Evolutionary conservation across 2,888 invertebrate genomes (phyloP).

Genomic region (Acleris holmiana): DNA sequence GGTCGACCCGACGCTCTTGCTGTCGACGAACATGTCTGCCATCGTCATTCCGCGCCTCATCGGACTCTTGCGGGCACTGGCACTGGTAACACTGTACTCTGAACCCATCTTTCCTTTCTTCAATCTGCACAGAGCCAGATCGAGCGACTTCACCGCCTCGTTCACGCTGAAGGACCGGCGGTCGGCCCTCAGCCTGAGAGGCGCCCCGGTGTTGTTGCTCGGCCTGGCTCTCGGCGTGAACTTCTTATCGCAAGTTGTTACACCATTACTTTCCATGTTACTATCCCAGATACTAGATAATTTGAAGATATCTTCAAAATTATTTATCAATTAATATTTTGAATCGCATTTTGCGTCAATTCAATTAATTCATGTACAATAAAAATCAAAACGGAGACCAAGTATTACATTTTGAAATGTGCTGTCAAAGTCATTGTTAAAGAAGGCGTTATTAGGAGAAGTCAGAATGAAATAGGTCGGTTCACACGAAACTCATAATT

Average conservation of each 20-base stretch:
- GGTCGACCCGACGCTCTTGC: constrained; percentile 46
- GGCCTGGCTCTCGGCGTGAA: constrained; percentile 59
- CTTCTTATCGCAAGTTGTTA: constrained; percentile 55
- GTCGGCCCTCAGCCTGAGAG: constrained; percentile 52
- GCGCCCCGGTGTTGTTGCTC: constrained; percentile 44
- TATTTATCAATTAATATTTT: constrained; percentile 36
- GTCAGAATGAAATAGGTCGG: constrained; percentile 11
- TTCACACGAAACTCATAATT: background rate
- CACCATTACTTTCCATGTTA: constrained; percentile 62
- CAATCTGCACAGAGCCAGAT: constrained; percentile 60
- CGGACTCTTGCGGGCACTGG: constrained; percentile 40
- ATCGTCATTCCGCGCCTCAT: constrained; percentile 42
- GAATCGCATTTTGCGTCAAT: constrained; percentile 5
- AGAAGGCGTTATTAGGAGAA: background rate
- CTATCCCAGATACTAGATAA: constrained; percentile 44
- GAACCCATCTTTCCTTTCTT: constrained; percentile 65
- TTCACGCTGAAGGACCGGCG: constrained; percentile 65
- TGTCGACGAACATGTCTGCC: constrained; percentile 58
- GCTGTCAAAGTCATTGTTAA: constrained; percentile 14
- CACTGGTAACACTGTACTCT: constrained; percentile 46
- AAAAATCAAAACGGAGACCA: constrained; percentile 4
- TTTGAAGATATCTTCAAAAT: constrained; percentile 47
- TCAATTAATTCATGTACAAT: no score
- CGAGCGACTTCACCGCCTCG: constrained; percentile 65
- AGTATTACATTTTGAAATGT: constrained; percentile 25